Base-by-base conservation (phyloP, 2,888 invertebrate genomes). In the Ichneumoninae sp. region DNA sequence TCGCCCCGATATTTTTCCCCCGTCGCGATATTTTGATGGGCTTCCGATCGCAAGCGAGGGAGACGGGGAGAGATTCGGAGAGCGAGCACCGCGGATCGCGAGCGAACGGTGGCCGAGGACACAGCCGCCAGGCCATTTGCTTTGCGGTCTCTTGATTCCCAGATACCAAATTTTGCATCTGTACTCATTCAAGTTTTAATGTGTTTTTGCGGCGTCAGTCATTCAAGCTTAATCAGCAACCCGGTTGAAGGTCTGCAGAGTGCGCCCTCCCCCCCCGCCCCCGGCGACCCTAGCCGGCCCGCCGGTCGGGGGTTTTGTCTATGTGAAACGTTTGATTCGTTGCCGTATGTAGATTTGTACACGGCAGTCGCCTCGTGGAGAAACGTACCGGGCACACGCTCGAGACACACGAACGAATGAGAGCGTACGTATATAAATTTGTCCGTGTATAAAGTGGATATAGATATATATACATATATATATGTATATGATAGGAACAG, bases 191-290 rank as follows among this genome's bases (percentile, higher is more conserved):
- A 90, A 92, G 92, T 93, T 93, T 93, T 93, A 93, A 93, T 93
- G 92, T 91, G 93, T 93, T 93, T 93, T 93, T 93, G 93, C 92
- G 93, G 93, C 92, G 91, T 93, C 92, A 92, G 92, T 91, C 92
- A 93, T 93, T 93, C 93, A 91, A 91, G 92, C 92, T 93, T 93
- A 93, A 93, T 93, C 93, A 93, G 93, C 91, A 88, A 90, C 7
- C 89, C 90, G 89, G 91, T 91, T 91, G 90, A 82, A 79, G 82
- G 50, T 76, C 44, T 30, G 33, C 30, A 6, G 62, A 33, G 62
- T 62, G 16, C n/a, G 62, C 30, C 33, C 33, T 4, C 13, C 3
- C 44, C 44, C 3, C 19, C 19, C n/a, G n/a, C n/a, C n/a, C n/a
- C n/a, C n/a, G n/a, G 13, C 44, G 44, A 47, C 44, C 44, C 44